Evolutionary conservation across 30 jellyfish, hydroid and myxozoan species (phyloP), one percentile per base, ranked within the genome.

Genomic region (Aurelia aurita complex sp. Pacific): DNA sequence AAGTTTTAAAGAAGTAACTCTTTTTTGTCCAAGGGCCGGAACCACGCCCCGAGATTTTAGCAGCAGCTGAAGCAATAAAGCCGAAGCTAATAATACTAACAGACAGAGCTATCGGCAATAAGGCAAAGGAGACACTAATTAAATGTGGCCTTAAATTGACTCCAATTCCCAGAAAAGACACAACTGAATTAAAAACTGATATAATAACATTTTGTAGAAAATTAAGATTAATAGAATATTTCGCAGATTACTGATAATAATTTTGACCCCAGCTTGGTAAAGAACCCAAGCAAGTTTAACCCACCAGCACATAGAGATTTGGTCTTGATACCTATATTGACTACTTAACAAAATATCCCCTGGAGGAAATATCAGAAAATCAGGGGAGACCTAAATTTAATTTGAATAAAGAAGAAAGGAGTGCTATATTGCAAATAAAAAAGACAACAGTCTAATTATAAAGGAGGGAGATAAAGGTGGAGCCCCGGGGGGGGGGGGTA

Each of bases 61-160:
- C 29, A 23, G 29, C 29, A 23, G 29, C 29, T 23, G 29, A 23
- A 23, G 29, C 29, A 23, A 23, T 23, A 23, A 23, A 23, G 29
- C 29, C 29, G 29, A 23, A 73, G 83, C 83, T 73, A 36, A 33
- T 73, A 10, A 73, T 73, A 73, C 83, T 73, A 73, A 73, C 83
- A 73, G 29, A 73, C 34, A 73, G 70, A 19, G 70, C 83, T 73
- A 73, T 73, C 70, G 70, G 70, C 18, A 16, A 46, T 38, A 73
- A 73, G 70, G 83, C 70, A 73, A 73, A 73, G 69, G 83, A 73
- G 66, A 51, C 69, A 14, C 54, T 73, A 51, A 73, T 19, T 7
- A 73, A 73, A 57, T 51, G 32, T 19, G 70, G 83, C 32, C 70
- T 73, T 3, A 73, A 73, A 73, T 73, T 73, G 38, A 73, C 83